A percentile compares a stretch with the other conserved stretches of the same genome.
phyloP scores from a whole-genome alignment of 2,113 vertebrate species.

The Sinocyclocheilus anophthalmus region DNA sequence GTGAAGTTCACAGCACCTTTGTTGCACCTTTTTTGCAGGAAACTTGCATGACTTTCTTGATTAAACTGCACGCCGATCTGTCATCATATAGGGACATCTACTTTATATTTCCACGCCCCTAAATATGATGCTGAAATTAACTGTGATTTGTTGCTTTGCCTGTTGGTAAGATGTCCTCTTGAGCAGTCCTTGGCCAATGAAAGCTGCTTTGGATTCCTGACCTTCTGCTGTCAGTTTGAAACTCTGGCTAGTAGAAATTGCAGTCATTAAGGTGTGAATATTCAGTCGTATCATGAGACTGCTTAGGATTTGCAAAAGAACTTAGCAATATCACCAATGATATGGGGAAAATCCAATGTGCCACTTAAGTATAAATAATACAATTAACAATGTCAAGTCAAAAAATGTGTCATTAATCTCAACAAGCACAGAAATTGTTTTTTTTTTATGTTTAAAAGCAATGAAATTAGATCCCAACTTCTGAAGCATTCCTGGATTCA shows the following conservation, averaged over 20 bases:
- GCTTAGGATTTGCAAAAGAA: background rate
- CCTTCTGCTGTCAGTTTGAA: background rate
- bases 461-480: slow-evolving; percentile 57
- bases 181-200: background rate
- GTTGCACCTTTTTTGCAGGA: background rate
- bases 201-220: background rate
- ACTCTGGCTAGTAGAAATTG: background rate
- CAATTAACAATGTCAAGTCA: slow-evolving; percentile 1
- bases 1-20: background rate
- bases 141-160: background rate
- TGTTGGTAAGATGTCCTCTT: background rate
- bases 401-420: background rate
- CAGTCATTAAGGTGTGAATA: background rate
- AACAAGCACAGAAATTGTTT: background rate
- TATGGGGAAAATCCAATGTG: background rate
- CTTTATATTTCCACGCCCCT: background rate
- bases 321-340: background rate
- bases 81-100: background rate
- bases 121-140: background rate
- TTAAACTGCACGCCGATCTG: background rate
- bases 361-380: background rate
- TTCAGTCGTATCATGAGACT: background rate
- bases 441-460: background rate
- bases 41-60: too few relatives aligned
- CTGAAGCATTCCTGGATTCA: slow-evolving; percentile 62